Conservation (phyloP, 2,113 vertebrate species). For the Setophaga kirtlandii region DNA sequence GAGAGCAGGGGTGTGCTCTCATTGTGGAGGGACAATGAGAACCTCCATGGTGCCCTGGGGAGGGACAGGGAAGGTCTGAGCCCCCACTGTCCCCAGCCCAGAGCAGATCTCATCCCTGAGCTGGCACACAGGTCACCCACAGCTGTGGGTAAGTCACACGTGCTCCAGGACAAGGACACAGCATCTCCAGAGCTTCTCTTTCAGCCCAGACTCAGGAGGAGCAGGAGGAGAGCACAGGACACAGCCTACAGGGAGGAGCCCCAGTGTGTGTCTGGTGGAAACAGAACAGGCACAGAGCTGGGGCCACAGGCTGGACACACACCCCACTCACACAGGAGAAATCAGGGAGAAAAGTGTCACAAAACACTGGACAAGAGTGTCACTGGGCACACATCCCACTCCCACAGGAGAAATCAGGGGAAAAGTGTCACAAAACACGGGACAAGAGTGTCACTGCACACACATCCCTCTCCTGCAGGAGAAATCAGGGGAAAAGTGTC, state of each 20-base stretch:
- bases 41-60: background rate
- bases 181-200: background rate
- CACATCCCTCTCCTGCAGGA: too few relatives aligned
- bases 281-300: background rate
- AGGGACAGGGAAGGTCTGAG: background rate
- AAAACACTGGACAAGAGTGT: too few relatives aligned
- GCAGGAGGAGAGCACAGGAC: background rate
- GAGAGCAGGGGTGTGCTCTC: background rate
- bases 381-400: too few relatives aligned
- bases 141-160: fast-evolving
- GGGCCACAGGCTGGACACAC: background rate
- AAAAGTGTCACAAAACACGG: too few relatives aligned
- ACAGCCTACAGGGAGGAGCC: background rate
- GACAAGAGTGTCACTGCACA: too few relatives aligned
- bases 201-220: background rate
- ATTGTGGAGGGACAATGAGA: background rate
- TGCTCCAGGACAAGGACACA: background rate
- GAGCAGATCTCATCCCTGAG: background rate
- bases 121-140: background rate
- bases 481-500: too few relatives aligned
- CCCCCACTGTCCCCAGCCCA: background rate
- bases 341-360: too few relatives aligned
- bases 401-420: too few relatives aligned
- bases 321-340: background rate
- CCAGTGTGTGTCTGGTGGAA: background rate